phyloP scores from a whole-genome alignment of 53 echinoderm and acorn worm genomes.

The Mesocentrotus franciscanus region DNA sequence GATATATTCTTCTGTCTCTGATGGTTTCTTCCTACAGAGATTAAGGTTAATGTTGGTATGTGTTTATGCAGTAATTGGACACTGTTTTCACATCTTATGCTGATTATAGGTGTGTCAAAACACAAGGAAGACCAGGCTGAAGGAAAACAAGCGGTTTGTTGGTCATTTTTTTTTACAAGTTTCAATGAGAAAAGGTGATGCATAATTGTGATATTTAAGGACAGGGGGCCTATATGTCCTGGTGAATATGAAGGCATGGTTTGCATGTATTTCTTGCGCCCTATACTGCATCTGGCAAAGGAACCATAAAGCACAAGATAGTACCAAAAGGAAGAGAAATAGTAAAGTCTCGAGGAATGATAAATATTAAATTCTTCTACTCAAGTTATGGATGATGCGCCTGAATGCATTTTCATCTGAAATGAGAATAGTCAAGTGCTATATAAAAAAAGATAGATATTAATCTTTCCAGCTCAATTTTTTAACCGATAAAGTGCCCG shows the following conservation, averaged over 20 bases:
- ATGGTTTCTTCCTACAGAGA: neutral
- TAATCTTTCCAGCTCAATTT: neutral
- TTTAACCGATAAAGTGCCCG: neutral
- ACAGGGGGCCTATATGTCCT: neutral
- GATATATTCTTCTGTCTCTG: neutral
- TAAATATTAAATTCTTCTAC: too few relatives aligned
- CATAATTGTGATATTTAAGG: neutral
- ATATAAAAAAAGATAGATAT: neutral
- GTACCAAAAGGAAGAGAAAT: too few relatives aligned
- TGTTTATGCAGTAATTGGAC: slow-evolving; percentile 16
- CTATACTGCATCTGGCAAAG: neutral
- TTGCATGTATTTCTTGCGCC: neutral
- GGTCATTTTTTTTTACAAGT: neutral
- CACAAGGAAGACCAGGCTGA: neutral
- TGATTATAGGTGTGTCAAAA: neutral
- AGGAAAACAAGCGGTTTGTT: neutral
- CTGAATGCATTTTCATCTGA: too few relatives aligned
- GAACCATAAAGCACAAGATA: neutral
- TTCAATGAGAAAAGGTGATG: neutral
- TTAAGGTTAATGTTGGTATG: neutral
- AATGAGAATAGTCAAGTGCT: neutral
- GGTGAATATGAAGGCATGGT: neutral
- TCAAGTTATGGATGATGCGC: too few relatives aligned
- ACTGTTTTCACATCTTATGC: slow-evolving; percentile 42
- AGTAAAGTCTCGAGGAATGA: neutral